Percentiles rank a stretch among this genome's conserved stretches.
Conservation (phyloP, 2,797 vertebrate genomes). For the Danio choprae region DNA sequence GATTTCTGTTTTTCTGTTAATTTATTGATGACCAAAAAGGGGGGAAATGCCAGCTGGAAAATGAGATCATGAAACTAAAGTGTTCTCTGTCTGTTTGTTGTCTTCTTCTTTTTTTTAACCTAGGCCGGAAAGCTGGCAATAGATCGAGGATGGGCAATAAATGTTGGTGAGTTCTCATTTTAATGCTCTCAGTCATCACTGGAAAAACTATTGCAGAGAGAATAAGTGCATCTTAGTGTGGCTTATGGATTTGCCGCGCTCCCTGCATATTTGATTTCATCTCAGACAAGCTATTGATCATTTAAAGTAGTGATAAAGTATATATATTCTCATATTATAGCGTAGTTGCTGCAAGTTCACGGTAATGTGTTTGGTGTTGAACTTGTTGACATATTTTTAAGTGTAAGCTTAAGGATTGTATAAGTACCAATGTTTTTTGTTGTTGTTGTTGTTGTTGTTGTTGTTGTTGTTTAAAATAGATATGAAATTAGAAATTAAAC, state of each 20-base stretch:
- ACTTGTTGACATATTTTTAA: neutral
- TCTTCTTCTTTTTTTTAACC: conserved; percentile 2
- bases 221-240: neutral
- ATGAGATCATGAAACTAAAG: neutral
- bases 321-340: neutral
- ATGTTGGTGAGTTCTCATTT: conserved; percentile 87
- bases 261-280: neutral
- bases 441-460: too few relatives aligned
- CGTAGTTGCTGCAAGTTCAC: neutral
- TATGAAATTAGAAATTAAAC: neutral
- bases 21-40: conserved; percentile 21
- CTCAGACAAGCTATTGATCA: neutral
- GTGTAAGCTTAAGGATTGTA: neutral
- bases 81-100: neutral
- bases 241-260: conserved; percentile 8
- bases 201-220: neutral
- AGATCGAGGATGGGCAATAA: conserved; percentile 96
- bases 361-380: neutral
- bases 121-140: conserved; percentile 95
- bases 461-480: neutral
- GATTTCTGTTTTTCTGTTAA: conserved; percentile 7
- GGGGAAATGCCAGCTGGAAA: conserved; percentile 14
- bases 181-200: conserved; percentile 12
- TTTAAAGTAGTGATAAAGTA: neutral
- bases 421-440: neutral